Evolutionary conservation across 2,797 vertebrate genomes (phyloP), one percentile per base, ranked within the genome.

Genomic region (Cossypha heuglini): DNA sequence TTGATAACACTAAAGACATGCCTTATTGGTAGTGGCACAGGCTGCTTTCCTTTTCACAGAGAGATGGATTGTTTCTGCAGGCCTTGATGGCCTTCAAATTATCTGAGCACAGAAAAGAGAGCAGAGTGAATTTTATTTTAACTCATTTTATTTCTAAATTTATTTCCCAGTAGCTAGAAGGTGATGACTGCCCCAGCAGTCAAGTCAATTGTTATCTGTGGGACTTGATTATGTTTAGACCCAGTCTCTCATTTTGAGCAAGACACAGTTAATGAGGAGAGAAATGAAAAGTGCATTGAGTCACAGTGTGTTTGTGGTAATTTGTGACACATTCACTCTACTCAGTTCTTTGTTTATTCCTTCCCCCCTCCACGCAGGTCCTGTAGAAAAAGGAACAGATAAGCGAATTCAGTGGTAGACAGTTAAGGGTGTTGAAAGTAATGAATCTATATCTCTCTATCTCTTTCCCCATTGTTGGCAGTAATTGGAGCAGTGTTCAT

Each of bases 401-500:
- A 97, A 98, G 97, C 77, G 95, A 97, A 97, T 98, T 97, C 96
- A 94, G 93, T 94, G 95, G 97, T 97, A 98, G 97, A 97, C 98
- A 97, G 88, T 97, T 97, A 97, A 97, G 97, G 97, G 97, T 98
- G 98, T 98, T 98, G 98, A 98, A 98, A 97, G 98, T 98, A 98
- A 98, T 98, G 98, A 98, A 98, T 98, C 98, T 98, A 97, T 97
- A 98, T 97, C 97, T 97, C 97, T 97, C 96, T 97, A 97, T 97
- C 96, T 97, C 95, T 64, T 85, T 95, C 94, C 93, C 97, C 96
- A 98, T 98, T 98, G 98, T 98, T 97, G 97, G 97, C 97, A 98
- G 97, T 99, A 99, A 99, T 98, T 98, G 98, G 98, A 97, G 96
- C 85, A 96, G 97, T 96, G 97, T 98, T 98, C 98, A 97, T 97